Conservation (phyloP, 37 sponge, comb jelly and placozoan genomes). For the Beroe forskalii region DNA sequence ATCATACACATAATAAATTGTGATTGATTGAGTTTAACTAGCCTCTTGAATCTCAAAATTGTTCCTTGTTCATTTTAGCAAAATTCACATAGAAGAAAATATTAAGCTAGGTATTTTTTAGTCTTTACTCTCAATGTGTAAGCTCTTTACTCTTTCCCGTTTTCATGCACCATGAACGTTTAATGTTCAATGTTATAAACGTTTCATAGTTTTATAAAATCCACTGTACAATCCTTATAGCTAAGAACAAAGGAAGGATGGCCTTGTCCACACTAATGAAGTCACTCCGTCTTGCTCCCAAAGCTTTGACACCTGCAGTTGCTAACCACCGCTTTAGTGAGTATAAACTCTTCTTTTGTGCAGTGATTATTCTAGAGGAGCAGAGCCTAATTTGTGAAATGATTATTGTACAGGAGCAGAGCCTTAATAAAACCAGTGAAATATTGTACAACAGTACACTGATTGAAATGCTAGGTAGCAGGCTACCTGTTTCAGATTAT, state of each 20-base stretch:
- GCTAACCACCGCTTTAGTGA: slow-evolving; percentile 39
- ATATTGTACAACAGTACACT: no score
- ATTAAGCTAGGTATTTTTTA: no score
- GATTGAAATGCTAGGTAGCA: no score
- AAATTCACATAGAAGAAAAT: no score
- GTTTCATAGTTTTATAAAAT: background rate
- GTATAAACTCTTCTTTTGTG: background rate
- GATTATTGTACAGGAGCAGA: background rate
- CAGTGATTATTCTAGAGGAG: no score
- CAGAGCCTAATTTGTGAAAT: background rate
- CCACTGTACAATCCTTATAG: no score
- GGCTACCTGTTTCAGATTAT: no score
- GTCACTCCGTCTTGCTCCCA: background rate
- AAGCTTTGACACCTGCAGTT: background rate
- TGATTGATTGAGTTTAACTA: no score
- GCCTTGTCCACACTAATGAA: background rate
- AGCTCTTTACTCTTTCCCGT: background rate
- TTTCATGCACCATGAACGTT: background rate
- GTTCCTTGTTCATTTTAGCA: no score
- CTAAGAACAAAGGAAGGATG: slow-evolving; percentile 59
- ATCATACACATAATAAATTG: background rate
- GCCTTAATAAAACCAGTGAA: background rate
- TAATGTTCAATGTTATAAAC: background rate
- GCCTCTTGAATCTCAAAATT: no score
- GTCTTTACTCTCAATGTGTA: background rate